These are phyloP conservation scores for Kryphioiulus occultus DNA, from an alignment of 2,888 invertebrate species.

Conservation along the genomic window DNA sequence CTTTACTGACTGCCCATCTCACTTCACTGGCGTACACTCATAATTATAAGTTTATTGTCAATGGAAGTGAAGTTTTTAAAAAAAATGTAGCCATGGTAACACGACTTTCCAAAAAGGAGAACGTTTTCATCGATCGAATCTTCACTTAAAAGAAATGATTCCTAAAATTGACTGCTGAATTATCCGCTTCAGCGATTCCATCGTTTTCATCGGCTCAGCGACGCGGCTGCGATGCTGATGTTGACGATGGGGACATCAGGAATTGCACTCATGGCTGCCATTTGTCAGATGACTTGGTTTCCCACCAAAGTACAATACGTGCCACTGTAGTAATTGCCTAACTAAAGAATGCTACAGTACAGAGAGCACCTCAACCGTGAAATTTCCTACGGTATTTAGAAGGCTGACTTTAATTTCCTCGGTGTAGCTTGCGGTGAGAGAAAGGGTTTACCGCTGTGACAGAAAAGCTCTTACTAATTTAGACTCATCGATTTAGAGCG, in stretches of 20 bases:
- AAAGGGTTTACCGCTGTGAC: too few relatives aligned
- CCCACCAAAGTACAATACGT: neutral
- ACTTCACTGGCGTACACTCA: too few relatives aligned
- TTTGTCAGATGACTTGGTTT: neutral
- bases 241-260: neutral
- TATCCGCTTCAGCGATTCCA: neutral
- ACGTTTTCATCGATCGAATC: neutral
- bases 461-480: too few relatives aligned
- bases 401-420: too few relatives aligned
- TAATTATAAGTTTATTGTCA: too few relatives aligned
- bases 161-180: neutral
- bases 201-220: neutral
- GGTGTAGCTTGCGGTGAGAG: too few relatives aligned
- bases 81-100: neutral
- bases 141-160: neutral
- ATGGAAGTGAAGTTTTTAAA: neutral
- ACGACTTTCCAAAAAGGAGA: neutral
- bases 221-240: neutral
- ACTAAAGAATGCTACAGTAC: neutral
- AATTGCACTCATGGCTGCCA: neutral
- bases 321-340: neutral
- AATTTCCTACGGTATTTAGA: neutral
- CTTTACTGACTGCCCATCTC: too few relatives aligned
- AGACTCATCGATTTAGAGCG: too few relatives aligned
- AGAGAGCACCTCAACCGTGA: neutral